Conservation (phyloP, 2,113 vertebrate species). For the Cryptotis parvus region DNA sequence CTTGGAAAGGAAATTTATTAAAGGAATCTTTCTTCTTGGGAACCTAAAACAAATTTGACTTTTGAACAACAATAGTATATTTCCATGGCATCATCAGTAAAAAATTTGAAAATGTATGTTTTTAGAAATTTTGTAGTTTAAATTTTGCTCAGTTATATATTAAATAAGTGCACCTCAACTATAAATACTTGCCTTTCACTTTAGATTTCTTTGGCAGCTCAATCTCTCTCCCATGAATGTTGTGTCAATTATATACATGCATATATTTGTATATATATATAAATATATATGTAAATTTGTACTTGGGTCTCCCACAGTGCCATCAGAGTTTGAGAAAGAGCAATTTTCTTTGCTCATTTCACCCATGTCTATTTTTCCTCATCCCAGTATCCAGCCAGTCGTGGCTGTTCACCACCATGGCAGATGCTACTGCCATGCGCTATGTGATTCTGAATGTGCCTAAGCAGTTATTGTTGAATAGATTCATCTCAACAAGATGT, state of each 20-base stretch:
- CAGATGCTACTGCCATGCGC: constrained; percentile 66
- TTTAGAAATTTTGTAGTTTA: constrained; percentile 40
- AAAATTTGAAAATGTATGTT: constrained; percentile 51
- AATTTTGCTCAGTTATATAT: constrained; percentile 1
- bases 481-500: constrained; percentile 70
- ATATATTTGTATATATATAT: no score
- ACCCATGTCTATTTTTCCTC: constrained; percentile 69
- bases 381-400: constrained; percentile 70
- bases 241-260: constrained; percentile 54
- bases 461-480: constrained; percentile 71
- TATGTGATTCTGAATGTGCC: constrained; percentile 62
- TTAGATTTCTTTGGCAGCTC: constrained; percentile 62
- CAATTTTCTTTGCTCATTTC: constrained; percentile 64
- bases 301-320: constrained; percentile 63
- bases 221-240: constrained; percentile 51
- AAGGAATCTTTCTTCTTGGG: not conserved
- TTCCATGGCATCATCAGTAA: constrained; percentile 36
- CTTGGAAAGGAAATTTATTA: constrained; percentile 23
- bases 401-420: constrained; percentile 72
- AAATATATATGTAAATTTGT: constrained; percentile 48
- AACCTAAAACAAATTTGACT: constrained; percentile 52
- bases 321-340: constrained; percentile 86
- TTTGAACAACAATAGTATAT: not conserved
- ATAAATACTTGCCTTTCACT: constrained; percentile 53
- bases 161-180: constrained; percentile 30